These are phyloP conservation scores for Tetranychus truncatus DNA, from an alignment of 2,888 invertebrate species.

Conservation along the genomic window DNA sequence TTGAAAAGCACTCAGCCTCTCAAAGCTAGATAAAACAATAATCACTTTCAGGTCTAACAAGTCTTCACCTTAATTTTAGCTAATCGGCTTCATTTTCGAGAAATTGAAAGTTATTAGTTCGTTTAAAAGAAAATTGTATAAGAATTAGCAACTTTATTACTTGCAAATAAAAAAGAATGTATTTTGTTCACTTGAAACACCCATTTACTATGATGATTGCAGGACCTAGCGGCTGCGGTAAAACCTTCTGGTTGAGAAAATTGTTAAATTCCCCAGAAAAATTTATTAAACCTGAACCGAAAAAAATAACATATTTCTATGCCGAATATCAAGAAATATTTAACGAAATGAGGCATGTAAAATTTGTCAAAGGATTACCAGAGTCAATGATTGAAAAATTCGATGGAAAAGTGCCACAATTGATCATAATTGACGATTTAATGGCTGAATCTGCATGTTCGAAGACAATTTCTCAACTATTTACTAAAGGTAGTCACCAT, in stretches of 20 bases:
- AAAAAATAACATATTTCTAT: background rate
- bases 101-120: too few relatives aligned
- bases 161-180: background rate
- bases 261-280: background rate
- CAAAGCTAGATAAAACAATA: too few relatives aligned
- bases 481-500: background rate
- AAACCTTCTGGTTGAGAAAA: background rate
- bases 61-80: too few relatives aligned
- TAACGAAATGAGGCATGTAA: background rate
- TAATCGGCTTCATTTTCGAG: too few relatives aligned
- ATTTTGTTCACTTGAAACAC: background rate
- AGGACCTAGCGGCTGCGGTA: background rate
- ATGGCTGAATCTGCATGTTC: background rate
- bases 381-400: background rate
- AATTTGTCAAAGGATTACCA: background rate
- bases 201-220: background rate
- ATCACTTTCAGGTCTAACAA: too few relatives aligned
- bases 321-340: background rate
- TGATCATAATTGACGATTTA: background rate
- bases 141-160: too few relatives aligned
- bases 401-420: background rate
- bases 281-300: background rate
- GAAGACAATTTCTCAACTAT: background rate
- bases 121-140: too few relatives aligned
- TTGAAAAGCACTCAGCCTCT: too few relatives aligned